Evolutionary conservation across 2,888 invertebrate genomes (phyloP).

Genomic region (Phlogophora meticulosa): DNA sequence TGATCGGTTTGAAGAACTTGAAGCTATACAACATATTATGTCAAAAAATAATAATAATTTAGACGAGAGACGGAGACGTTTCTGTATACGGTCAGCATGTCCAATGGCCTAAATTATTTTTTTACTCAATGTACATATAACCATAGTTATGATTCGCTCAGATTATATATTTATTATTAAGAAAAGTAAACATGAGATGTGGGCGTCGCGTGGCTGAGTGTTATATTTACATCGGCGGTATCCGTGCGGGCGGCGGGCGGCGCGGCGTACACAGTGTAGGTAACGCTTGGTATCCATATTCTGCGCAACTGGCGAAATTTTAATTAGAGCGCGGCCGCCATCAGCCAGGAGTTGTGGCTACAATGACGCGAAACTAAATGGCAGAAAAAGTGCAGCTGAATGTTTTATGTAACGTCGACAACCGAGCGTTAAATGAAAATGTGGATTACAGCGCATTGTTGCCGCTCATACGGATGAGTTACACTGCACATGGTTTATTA

Average conservation of each 20-base stretch:
- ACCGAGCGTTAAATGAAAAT: constrained; percentile 62
- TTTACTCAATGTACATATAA: too few relatives aligned
- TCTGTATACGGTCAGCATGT: too few relatives aligned
- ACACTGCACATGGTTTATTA: constrained; percentile 23
- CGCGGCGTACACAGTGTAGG: constrained; percentile 5
- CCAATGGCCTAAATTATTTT: too few relatives aligned
- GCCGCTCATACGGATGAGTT: constrained; percentile 29
- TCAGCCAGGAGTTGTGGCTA: constrained; percentile 56
- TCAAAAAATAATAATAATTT: too few relatives aligned
- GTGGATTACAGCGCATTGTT: constrained; percentile 65
- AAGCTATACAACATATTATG: too few relatives aligned
- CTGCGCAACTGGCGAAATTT: constrained; percentile 55
- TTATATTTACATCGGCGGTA: constrained; percentile 12
- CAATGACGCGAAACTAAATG: constrained; percentile 53
- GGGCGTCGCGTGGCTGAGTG: neutral
- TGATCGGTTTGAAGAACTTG: too few relatives aligned
- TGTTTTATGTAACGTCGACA: constrained; percentile 53
- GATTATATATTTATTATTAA: neutral
- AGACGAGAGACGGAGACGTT: too few relatives aligned
- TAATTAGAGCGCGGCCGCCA: constrained; percentile 58
- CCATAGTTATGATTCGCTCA: neutral
- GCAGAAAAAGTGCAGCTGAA: constrained; percentile 53
- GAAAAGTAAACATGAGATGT: constrained; percentile 21
- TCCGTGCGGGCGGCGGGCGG: neutral
- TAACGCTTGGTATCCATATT: constrained; percentile 36